A percentile compares a stretch with the other conserved stretches of the same genome.
These are phyloP conservation scores for Stenotaenia linearis DNA, from an alignment of 2,888 invertebrate genomes.

Conservation along the genomic window DNA sequence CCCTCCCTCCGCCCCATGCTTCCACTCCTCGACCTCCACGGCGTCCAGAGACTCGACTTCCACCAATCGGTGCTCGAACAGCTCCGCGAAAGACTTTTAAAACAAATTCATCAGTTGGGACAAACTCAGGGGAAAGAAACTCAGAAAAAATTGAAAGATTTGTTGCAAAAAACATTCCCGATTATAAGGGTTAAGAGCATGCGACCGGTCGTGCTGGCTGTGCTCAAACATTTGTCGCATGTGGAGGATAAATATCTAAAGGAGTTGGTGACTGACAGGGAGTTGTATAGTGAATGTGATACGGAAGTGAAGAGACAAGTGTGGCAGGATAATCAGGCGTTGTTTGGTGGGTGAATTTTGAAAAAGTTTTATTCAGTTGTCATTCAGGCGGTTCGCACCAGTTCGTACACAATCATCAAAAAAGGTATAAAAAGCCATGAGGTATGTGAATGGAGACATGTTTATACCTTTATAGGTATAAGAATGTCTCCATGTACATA, in stretches of 20 bases:
- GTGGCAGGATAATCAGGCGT: slow-evolving; percentile 94
- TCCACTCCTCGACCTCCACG: slow-evolving; percentile 89
- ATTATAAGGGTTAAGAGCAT: slow-evolving; percentile 85
- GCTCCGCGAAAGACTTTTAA: slow-evolving; percentile 63
- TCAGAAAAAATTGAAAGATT: slow-evolving; percentile 79
- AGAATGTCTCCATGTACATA: too few species aligned
- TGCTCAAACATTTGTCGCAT: slow-evolving; percentile 83
- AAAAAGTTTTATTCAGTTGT: too few species aligned
- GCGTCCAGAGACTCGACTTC: slow-evolving; percentile 85
- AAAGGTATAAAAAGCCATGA: too few species aligned
- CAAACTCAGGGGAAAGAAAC: slow-evolving; percentile 61
- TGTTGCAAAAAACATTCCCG: slow-evolving; percentile 86
- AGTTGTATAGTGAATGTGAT: slow-evolving; percentile 87
- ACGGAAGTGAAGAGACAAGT: slow-evolving; percentile 96
- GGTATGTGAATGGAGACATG: too few species aligned
- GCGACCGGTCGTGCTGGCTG: slow-evolving; percentile 90
- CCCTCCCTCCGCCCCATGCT: slow-evolving; percentile 91
- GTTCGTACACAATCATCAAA: too few species aligned
- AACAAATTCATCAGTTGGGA: slow-evolving; percentile 78
- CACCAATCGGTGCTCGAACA: slow-evolving; percentile 87
- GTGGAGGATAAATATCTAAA: slow-evolving; percentile 84
- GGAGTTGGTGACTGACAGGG: slow-evolving; percentile 61
- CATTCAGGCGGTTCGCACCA: too few species aligned
- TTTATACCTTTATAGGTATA: too few species aligned
- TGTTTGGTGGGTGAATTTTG: too few species aligned